Conservation (phyloP, 2,888 invertebrate genomes). For the Oscheius sp. region DNA sequence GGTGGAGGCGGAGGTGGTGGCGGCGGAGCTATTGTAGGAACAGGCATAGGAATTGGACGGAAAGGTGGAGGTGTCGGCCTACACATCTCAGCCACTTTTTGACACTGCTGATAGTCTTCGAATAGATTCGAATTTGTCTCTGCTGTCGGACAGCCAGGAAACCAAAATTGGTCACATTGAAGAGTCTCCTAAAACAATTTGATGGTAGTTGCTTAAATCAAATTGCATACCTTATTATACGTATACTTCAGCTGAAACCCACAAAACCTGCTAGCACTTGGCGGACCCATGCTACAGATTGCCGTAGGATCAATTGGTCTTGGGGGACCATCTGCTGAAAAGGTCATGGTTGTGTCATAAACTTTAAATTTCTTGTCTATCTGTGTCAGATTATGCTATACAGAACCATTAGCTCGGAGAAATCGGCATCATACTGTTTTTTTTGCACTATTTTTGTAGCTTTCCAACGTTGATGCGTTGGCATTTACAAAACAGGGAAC, state of each 20-base stretch:
- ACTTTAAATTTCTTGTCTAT: no score
- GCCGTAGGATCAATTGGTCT: conserved; percentile 23
- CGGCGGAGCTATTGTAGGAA: conserved; percentile 44
- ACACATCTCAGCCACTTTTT: conserved; percentile 62
- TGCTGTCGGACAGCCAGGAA: conserved; percentile 67
- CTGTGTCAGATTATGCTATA: no score
- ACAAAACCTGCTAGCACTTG: conserved; percentile 68
- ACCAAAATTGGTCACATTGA: conserved; percentile 71
- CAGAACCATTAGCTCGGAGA: no score
- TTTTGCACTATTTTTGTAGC: no score
- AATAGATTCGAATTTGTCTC: conserved; percentile 71
- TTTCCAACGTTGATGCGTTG: no score
- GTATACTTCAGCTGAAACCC: conserved; percentile 67
- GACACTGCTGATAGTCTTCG: conserved; percentile 60
- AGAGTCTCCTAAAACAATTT: conserved; percentile 59
- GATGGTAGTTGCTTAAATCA: not conserved
- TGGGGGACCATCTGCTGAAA: conserved; percentile 4
- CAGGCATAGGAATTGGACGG: conserved; percentile 44
- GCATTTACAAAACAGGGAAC: no score
- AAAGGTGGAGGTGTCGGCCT: conserved; percentile 48
- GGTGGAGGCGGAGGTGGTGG: conserved; percentile 42
- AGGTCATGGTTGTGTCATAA: no score
- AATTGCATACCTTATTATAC: conserved; percentile 50
- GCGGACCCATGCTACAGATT: conserved; percentile 67
- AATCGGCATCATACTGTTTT: no score